Evolutionary conservation across 1,140 invertebrate genomes (phyloP), one percentile per base, ranked within the genome.

Genomic region (Drosophila kanapiae): DNA sequence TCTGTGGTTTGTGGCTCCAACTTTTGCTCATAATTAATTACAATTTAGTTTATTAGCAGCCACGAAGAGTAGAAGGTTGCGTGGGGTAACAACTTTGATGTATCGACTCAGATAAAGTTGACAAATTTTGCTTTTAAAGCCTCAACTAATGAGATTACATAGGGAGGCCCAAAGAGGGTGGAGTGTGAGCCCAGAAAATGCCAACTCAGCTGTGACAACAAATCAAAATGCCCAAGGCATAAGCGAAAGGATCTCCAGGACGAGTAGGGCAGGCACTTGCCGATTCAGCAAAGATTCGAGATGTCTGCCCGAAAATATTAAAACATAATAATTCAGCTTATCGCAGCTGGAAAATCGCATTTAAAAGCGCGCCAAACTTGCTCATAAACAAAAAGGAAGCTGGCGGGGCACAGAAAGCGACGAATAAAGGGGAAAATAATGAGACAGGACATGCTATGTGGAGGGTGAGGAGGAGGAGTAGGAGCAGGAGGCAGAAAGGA

Each of bases 1-100:
- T 61, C 18, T 23, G 23, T 23, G 23, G 23, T 23, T 23, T 23
- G 23, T 27, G n/a, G 57, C 49, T 38, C 37, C 51, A 49, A 54
- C 78, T 64, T 78, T 63, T 76, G 45, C 81, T 65, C 84, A 90
- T 88, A 88, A 88, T 88, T 88, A 88, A 88, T 88, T 90, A 88
- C 81, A 84, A 75, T 88, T 90, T 78, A 81, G 85, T 90, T 90
- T 84, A 87, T 88, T 87, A 88, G 74, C 84, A 79, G 74, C 75
- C 63, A 74, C 49, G 29, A 53, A 11, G 6, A 13, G 11, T 23
- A 53, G 49, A 0, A 60, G 67, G 77, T 75, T 63, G 48, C 47
- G 47, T 69, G 71, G 47, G 74, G 61, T n/a, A 48, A 47, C 57
- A 81, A 31, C 18, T 38, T 64, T 88, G 83, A 86, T 88, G 80